Conservation (phyloP, 1,140 invertebrate species). For the Caenorhabditis latens region DNA sequence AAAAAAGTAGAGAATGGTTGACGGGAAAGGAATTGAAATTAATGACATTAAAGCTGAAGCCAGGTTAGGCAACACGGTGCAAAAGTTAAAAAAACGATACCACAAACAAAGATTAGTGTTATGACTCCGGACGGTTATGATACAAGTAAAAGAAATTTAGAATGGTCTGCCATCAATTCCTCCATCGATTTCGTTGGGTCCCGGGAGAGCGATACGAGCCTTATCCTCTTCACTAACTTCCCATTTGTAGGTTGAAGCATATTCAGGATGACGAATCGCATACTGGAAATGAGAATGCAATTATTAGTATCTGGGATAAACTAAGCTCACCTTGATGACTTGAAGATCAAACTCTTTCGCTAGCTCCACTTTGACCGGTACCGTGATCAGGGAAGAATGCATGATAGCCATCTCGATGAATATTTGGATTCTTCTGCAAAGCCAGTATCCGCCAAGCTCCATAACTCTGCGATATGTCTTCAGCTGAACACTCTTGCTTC, state of each 20-base stretch:
- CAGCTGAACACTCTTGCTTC: neutral
- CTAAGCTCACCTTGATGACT: too few species aligned
- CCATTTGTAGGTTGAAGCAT: neutral
- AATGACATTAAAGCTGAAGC: too few species aligned
- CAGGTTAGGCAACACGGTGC: too few species aligned
- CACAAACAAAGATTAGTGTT: too few species aligned
- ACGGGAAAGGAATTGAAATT: too few species aligned
- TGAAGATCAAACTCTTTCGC: too few species aligned
- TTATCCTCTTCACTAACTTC: neutral
- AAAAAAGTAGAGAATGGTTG: too few species aligned
- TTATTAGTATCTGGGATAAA: neutral
- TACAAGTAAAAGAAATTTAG: too few species aligned
- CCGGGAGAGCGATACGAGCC: neutral
- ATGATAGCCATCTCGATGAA: neutral
- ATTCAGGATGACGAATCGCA: neutral
- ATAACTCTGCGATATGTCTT: neutral
- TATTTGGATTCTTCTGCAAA: neutral
- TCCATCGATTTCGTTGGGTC: neutral
- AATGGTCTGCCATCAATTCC: neutral
- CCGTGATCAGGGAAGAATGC: too few species aligned
- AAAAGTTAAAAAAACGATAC: too few species aligned
- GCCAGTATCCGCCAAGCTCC: neutral
- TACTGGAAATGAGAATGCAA: conserved; percentile 1
- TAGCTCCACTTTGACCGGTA: too few species aligned
- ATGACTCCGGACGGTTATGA: too few species aligned